Percentiles rank a stretch among this genome's conserved stretches.
phyloP scores from a whole-genome alignment of 1,140 invertebrate species.

The Pseudomyrmex pallidus region DNA sequence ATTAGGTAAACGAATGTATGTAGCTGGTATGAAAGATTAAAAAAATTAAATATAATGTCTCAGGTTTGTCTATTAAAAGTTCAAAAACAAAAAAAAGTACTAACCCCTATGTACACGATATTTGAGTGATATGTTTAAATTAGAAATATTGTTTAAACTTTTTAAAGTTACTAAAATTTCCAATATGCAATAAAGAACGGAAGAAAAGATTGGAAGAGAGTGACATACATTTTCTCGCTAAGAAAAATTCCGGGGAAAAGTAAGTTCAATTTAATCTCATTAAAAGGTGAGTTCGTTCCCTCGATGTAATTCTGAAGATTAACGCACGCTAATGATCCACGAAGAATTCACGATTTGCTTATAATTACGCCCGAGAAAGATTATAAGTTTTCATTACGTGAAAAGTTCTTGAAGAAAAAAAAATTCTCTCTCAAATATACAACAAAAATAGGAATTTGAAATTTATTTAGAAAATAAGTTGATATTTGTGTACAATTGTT shows the following conservation, averaged over 20 bases:
- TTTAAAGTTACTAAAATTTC: not conserved
- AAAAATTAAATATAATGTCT: too few species aligned
- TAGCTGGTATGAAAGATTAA: too few species aligned
- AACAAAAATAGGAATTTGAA: not conserved
- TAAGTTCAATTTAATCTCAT: slow-evolving; percentile 55
- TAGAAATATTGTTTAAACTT: not conserved
- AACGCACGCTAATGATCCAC: slow-evolving; percentile 60
- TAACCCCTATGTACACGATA: too few species aligned
- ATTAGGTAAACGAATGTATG: too few species aligned
- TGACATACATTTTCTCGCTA: slow-evolving; percentile 25
- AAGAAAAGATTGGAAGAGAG: slow-evolving; percentile 36
- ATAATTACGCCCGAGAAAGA: not conserved
- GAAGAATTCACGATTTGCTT: slow-evolving; percentile 30
- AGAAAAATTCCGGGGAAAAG: not conserved
- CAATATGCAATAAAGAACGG: not conserved
- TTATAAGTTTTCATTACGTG: not conserved
- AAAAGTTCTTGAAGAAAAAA: not conserved
- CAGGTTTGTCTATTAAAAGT: too few species aligned
- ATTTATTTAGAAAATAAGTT: not conserved
- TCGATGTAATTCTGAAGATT: slow-evolving; percentile 58
- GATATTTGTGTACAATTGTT: not conserved
- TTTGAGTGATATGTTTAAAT: too few species aligned
- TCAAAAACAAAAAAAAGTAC: too few species aligned
- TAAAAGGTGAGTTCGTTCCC: slow-evolving; percentile 43
- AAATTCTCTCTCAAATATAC: not conserved